phyloP scores from a whole-genome alignment of 2,113 vertebrate genomes.

The Rhinopomastus cyanomelas region DNA sequence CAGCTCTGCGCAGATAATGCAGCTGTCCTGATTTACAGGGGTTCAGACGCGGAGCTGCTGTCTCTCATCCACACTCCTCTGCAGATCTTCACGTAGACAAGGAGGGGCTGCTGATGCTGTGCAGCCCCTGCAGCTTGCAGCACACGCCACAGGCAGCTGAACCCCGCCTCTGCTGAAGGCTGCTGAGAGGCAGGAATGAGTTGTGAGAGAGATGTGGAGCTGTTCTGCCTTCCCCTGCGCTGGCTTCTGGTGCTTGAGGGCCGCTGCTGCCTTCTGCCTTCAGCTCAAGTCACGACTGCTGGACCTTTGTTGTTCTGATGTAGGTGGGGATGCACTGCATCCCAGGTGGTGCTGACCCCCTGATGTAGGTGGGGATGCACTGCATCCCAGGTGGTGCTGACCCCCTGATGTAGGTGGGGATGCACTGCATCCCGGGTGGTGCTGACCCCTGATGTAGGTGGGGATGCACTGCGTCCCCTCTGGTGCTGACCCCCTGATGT shows the following conservation, averaged over 20 bases:
- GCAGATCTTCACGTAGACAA: background rate
- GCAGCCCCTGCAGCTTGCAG: background rate
- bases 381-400: too few species aligned
- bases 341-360: too few species aligned
- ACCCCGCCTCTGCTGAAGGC: background rate
- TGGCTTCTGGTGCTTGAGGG: background rate
- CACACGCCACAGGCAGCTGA: background rate
- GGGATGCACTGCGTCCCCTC: too few species aligned
- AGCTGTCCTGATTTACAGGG: conserved; percentile 24
- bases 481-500: too few species aligned
- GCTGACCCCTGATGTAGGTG: too few species aligned
- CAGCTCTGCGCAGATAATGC: conserved; percentile 36
- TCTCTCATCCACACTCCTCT: background rate
- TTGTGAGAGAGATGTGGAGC: background rate
- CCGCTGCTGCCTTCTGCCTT: background rate
- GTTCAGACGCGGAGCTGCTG: background rate
- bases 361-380: too few species aligned
- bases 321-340: too few species aligned
- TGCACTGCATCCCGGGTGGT: too few species aligned
- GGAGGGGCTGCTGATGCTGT: background rate
- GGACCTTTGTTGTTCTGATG: background rate
- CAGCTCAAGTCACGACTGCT: background rate
- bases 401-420: too few species aligned
- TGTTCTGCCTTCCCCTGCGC: background rate
- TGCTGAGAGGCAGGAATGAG: background rate